Evolutionary conservation across 2,797 vertebrate species (phyloP).

Genomic region (Mycteria americana): DNA sequence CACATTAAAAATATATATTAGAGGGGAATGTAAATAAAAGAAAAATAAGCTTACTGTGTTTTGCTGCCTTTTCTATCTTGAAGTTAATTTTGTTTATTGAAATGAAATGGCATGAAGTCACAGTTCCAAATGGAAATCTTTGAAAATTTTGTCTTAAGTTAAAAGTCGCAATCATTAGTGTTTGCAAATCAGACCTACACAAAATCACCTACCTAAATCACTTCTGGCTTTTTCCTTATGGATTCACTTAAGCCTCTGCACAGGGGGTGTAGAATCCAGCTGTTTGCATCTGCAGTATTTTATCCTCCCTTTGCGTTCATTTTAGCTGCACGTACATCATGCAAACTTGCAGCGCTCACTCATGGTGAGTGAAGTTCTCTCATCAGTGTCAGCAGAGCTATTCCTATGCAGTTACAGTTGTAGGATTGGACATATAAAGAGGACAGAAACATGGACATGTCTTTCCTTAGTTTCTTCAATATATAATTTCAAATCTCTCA

Average conservation of each 20-base stretch:
- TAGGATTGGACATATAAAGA: not conserved
- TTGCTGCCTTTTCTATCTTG: not conserved
- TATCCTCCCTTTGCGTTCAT: not conserved
- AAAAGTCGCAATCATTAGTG: not conserved
- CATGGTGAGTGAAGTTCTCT: not conserved
- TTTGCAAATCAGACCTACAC: not conserved
- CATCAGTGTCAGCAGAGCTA: not conserved
- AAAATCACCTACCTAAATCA: not conserved
- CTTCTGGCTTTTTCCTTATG: not conserved
- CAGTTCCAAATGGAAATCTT: not conserved
- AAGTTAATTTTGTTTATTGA: conserved; percentile 13
- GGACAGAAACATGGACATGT: not conserved
- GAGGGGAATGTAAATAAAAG: conserved; percentile 1
- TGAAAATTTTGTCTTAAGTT: not conserved
- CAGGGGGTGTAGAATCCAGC: not conserved
- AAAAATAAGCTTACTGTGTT: not conserved
- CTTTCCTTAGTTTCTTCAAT: not conserved
- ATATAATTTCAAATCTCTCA: not conserved
- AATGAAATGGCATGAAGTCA: not conserved
- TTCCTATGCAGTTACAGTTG: not conserved
- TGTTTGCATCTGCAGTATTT: not conserved
- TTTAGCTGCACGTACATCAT: not conserved
- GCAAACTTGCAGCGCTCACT: not conserved
- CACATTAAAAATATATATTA: conserved; percentile 8
- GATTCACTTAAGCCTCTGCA: not conserved